Conservation (phyloP, 2,113 vertebrate genomes). For the Dendropsophus ebraccatus region DNA sequence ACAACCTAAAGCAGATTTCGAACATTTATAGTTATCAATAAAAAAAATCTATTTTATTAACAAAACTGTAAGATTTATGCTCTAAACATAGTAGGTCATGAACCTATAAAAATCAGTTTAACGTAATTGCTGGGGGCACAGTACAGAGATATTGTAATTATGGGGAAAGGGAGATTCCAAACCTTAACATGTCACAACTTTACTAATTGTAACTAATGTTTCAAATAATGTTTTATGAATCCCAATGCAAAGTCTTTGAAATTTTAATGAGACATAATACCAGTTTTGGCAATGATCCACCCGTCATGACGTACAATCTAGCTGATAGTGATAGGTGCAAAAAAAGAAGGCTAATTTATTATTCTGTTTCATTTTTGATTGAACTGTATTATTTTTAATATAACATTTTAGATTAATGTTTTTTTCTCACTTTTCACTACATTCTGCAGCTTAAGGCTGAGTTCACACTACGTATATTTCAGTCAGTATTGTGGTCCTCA, state of each 20-base stretch:
- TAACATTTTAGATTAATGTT: not conserved
- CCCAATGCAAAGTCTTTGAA: too few species aligned
- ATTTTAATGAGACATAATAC: not conserved
- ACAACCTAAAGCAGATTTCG: not conserved
- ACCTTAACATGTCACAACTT: not conserved
- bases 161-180: slow-evolving; percentile 5
- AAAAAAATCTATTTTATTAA: not conserved
- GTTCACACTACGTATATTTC: too few species aligned
- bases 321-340: not conserved
- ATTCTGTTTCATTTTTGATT: too few species aligned
- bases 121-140: not conserved
- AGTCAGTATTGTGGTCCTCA: too few species aligned
- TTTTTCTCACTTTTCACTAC: not conserved
- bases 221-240: not conserved
- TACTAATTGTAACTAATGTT: not conserved
- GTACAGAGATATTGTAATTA: not conserved
- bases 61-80: not conserved
- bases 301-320: too few species aligned
- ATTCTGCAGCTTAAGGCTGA: too few species aligned
- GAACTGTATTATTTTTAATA: too few species aligned
- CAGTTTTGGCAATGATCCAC: too few species aligned
- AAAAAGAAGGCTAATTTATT: not conserved
- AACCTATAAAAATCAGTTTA: not conserved
- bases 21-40: not conserved
- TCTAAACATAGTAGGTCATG: not conserved